phyloP scores from a whole-genome alignment of 2,113 vertebrate genomes.

The Fukomys damarensis region DNA sequence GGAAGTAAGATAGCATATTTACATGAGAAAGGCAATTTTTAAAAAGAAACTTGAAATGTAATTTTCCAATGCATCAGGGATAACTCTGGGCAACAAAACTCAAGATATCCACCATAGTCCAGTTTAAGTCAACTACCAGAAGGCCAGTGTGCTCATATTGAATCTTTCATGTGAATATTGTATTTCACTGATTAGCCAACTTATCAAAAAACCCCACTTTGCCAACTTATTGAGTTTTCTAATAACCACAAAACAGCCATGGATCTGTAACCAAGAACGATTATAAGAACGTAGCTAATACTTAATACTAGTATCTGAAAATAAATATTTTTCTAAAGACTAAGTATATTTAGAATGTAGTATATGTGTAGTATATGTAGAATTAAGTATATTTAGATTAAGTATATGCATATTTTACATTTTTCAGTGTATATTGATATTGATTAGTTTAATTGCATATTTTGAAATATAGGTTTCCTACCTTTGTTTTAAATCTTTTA shows the following conservation, averaged over 20 bases:
- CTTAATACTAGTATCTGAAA: not conserved
- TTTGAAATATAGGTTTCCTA: not conserved
- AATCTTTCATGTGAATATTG: not conserved
- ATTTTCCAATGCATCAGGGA: not conserved
- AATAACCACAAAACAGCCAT: not conserved
- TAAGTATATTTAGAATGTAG: not conserved
- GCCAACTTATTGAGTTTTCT: not conserved
- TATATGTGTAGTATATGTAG: not conserved
- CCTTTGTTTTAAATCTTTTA: not conserved
- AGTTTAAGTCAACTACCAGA: not conserved
- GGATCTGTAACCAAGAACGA: not conserved
- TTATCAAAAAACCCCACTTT: not conserved
- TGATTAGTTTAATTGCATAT: not conserved
- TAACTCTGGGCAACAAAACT: not conserved
- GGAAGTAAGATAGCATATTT: slow-evolving; percentile 59
- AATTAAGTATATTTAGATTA: not conserved
- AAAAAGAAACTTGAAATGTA: not conserved
- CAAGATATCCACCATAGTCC: not conserved
- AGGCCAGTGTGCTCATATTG: not conserved
- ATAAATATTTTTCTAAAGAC: not conserved
- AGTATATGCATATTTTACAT: not conserved
- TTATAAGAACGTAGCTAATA: not conserved
- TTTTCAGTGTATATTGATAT: not conserved
- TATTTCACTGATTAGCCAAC: not conserved
- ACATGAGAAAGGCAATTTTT: slow-evolving; percentile 31